Conservation (phyloP, 2,888 invertebrate genomes). For the Morpho helenor region DNA sequence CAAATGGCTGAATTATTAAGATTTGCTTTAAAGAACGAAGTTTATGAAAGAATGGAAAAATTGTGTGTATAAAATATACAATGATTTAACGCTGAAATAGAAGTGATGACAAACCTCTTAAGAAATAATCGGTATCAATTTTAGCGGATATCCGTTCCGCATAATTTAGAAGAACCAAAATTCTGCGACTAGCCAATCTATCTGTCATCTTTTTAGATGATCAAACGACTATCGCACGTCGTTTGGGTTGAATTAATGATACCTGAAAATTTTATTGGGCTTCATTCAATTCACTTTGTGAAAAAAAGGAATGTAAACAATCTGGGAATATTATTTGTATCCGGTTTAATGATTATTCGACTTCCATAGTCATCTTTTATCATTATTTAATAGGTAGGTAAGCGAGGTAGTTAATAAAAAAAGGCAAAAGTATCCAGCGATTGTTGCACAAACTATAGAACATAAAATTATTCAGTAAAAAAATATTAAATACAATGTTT, state of each 20-base stretch:
- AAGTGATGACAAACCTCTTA: background rate
- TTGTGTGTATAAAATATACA: too few species aligned
- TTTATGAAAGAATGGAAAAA: too few species aligned
- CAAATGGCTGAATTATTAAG: too few species aligned
- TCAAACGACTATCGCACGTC: slow-evolving; percentile 63
- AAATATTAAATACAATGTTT: too few species aligned
- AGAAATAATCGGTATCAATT: slow-evolving; percentile 2
- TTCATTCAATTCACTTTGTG: slow-evolving; percentile 33
- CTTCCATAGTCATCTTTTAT: too few species aligned
- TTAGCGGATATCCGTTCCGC: slow-evolving; percentile 44
- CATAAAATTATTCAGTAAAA: too few species aligned
- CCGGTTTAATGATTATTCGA: too few species aligned
- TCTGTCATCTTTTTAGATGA: slow-evolving; percentile 53
- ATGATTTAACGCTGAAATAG: background rate
- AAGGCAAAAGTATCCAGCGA: background rate
- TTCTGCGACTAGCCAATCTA: slow-evolving; percentile 50
- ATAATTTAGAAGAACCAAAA: slow-evolving; percentile 47
- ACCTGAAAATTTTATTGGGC: slow-evolving; percentile 37
- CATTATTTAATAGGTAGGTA: too few species aligned
- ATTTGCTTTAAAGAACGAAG: too few species aligned
- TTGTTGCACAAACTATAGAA: background rate
- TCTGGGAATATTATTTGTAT: too few species aligned
- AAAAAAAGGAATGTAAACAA: slow-evolving; percentile 5
- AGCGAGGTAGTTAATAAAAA: too few species aligned
- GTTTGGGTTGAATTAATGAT: slow-evolving; percentile 33